Evolutionary conservation across 1,140 invertebrate species (phyloP), one percentile per base, ranked within the genome.

Genomic region (Drosophila pectinifera): DNA sequence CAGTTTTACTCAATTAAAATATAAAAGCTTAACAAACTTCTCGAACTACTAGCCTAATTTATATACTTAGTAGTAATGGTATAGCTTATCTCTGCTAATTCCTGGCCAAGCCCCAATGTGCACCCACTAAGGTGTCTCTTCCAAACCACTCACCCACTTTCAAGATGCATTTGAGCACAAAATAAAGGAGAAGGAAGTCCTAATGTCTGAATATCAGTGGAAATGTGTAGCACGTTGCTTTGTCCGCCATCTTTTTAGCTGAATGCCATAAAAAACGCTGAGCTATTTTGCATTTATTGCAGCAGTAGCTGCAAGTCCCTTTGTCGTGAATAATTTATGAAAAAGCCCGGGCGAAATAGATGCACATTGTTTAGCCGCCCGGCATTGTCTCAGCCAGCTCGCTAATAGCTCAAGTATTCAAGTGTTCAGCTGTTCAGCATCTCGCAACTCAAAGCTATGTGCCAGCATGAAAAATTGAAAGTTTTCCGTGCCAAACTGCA

Each of bases 301-400:
- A 46, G 43, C 61, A 42, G 49, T 54, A 55, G 56, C 68, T 61
- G 51, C n/a, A 16, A 61, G 49, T 76, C 78, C 70, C 78, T 85
- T 86, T 86, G 61, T 78, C 54, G 61, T 77, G 70, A 79, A 88
- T 88, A 82, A 88, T 86, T 86, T 82, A 86, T 86, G 78, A 77
- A 80, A 82, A 77, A 53, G 41, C 69, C 39, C 45, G 46, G 22
- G 53, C 67, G 48, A 65, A 70, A 62, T 80, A 63, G 58, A 55
- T 80, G 61, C 54, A 64, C 62, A 65, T 69, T 78, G 64, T 80
- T 81, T 81, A 70, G 73, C 59, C 39, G 68, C n/a, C 42, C 58
- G 51, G 64, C 75, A 73, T 80, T 80, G 76, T 85, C 55, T 59
- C 41, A 20, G 28, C 28, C 20, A 16, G 54, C 58, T 49, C 38